These are phyloP conservation scores for Orthosia gracilis DNA, from an alignment of 2,888 invertebrate species.

Conservation along the genomic window DNA sequence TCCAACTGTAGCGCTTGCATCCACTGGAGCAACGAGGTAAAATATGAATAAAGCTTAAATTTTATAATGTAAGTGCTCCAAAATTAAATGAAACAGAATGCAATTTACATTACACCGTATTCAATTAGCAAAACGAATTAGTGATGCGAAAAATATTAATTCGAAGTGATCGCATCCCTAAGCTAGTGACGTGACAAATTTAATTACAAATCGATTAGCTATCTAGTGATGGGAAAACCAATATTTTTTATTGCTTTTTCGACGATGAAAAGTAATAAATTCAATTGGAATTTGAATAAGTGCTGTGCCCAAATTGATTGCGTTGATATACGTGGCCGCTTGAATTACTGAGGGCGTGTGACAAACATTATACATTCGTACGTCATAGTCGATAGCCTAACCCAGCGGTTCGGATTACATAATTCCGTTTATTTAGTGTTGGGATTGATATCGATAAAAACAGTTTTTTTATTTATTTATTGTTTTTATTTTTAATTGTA, in stretches of 20 bases:
- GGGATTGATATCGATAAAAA: conserved; percentile 60
- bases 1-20: no score
- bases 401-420: conserved; percentile 84
- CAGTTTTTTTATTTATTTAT: neutral
- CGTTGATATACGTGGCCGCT: conserved; percentile 51
- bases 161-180: conserved; percentile 35
- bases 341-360: conserved; percentile 62
- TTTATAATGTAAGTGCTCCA: neutral
- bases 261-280: conserved; percentile 51
- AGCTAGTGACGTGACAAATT: conserved; percentile 62
- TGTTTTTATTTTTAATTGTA: neutral
- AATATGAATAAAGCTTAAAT: neutral
- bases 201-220: conserved; percentile 62
- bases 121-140: conserved; percentile 52
- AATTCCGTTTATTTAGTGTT: conserved; percentile 71
- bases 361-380: conserved; percentile 83
- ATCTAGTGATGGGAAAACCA: conserved; percentile 55
- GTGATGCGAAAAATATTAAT: conserved; percentile 52
- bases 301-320: conserved; percentile 61
- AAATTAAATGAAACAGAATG: conserved; percentile 22
- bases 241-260: conserved; percentile 38
- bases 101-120: conserved; percentile 39
- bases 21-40: neutral
- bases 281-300: conserved; percentile 61
- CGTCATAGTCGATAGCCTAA: conserved; percentile 76